Percentiles rank a stretch among this genome's conserved stretches.
These are phyloP conservation scores for Meteorus cinctellus DNA, from an alignment of 2,888 invertebrate genomes.

Conservation along the genomic window DNA sequence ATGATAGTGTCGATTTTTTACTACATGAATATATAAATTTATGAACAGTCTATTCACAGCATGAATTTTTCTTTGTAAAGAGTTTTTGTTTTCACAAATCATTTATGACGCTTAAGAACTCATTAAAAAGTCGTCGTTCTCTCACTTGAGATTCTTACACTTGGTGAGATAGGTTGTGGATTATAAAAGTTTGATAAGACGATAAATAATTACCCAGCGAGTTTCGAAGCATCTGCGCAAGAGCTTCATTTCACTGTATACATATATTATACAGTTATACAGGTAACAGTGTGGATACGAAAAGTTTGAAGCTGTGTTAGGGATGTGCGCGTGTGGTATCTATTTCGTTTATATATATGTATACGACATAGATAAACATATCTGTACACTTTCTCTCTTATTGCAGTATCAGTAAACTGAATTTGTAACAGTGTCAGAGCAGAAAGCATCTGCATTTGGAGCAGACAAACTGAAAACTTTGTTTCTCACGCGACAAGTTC, in stretches of 20 bases:
- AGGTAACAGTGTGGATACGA: not conserved
- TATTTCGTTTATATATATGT: not conserved
- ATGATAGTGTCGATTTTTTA: no score
- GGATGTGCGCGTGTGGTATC: not conserved
- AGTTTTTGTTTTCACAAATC: slow-evolving; percentile 54
- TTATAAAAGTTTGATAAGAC: slow-evolving; percentile 71
- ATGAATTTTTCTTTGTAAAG: slow-evolving; percentile 33
- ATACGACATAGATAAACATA: not conserved
- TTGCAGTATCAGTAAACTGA: not conserved
- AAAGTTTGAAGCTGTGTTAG: not conserved
- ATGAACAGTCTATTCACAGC: not conserved
- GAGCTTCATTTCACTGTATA: not conserved
- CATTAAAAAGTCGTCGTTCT: slow-evolving; percentile 67
- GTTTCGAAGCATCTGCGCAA: slow-evolving; percentile 18
- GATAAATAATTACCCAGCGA: slow-evolving; percentile 70
- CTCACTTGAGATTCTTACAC: slow-evolving; percentile 28
- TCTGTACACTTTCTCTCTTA: slow-evolving; percentile 1
- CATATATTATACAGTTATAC: not conserved
- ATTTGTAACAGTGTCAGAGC: not conserved
- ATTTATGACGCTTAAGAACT: slow-evolving; percentile 72
- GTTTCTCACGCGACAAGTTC: not conserved
- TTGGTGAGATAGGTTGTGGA: slow-evolving; percentile 46
- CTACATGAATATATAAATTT: no score
- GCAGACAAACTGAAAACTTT: slow-evolving; percentile 2
- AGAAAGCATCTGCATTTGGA: slow-evolving; percentile 1